phyloP scores from a whole-genome alignment of 92 coral and sea anemone species.

The Porites lobata region DNA sequence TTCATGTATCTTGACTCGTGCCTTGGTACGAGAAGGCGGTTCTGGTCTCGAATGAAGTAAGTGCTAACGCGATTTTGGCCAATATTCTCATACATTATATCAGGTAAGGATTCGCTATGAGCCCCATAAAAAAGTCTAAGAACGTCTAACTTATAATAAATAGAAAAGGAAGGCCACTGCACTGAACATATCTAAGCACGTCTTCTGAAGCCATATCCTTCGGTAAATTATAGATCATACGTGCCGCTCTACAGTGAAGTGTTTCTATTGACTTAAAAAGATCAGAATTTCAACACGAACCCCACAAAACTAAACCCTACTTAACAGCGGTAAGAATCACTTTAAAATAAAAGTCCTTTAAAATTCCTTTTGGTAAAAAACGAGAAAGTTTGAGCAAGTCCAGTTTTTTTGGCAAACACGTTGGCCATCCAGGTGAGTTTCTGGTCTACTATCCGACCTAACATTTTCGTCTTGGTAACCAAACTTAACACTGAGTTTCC shows the following conservation, averaged over 20 bases:
- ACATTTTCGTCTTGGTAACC: slow-evolving; percentile 26
- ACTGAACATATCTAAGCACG: slow-evolving; percentile 13
- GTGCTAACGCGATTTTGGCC: no score
- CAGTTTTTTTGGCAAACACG: no score
- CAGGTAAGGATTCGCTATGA: no score
- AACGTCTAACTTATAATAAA: no score
- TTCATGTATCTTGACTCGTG: no score
- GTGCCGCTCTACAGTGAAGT: neutral
- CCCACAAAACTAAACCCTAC: neutral
- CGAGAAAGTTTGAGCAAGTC: no score
- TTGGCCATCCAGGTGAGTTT: slow-evolving; percentile 24
- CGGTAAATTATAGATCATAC: slow-evolving; percentile 6
- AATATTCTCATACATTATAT: no score
- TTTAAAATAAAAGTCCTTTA: no score
- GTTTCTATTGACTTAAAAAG: slow-evolving; percentile 20
- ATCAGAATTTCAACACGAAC: slow-evolving; percentile 21
- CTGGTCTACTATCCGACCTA: slow-evolving; percentile 25
- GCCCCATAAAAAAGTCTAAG: no score
- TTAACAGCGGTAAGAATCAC: no score
- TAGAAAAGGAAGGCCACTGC: slow-evolving; percentile 10
- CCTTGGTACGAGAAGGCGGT: no score
- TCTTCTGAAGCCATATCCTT: slow-evolving; percentile 3
- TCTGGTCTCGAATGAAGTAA: no score
- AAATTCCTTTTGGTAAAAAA: neutral
- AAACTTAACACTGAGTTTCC: slow-evolving; percentile 15